A percentile compares a stretch with the other conserved stretches of the same genome.
phyloP scores from a whole-genome alignment of 1,140 invertebrate genomes.

The Drosophila sucinea region DNA sequence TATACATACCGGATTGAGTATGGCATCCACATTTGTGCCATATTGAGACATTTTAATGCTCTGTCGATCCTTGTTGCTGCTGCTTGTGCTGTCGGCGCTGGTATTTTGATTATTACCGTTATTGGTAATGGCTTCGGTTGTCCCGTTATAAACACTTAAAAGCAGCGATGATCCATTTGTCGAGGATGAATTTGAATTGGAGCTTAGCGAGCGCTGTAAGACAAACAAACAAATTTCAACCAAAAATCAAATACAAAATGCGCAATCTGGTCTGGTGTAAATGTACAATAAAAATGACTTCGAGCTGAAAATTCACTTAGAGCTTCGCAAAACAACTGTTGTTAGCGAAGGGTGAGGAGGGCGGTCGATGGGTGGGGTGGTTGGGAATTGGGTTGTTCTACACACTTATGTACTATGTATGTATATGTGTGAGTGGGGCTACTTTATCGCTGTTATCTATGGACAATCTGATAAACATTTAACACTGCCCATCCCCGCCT shows the following conservation, averaged over 20 bases:
- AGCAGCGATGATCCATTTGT: slow-evolving; percentile 68
- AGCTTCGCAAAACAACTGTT: slow-evolving; percentile 13
- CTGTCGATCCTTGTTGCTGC: slow-evolving; percentile 36
- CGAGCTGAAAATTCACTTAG: slow-evolving; percentile 43
- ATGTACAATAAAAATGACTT: slow-evolving; percentile 63
- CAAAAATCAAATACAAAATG: slow-evolving; percentile 12
- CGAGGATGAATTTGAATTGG: slow-evolving; percentile 63
- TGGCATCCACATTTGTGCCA: slow-evolving; percentile 73
- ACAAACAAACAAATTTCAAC: slow-evolving; percentile 15
- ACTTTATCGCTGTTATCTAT: slow-evolving; percentile 63
- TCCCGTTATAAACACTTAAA: slow-evolving; percentile 67
- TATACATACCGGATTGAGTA: slow-evolving; percentile 75
- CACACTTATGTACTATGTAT: neutral
- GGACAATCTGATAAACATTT: slow-evolving; percentile 60
- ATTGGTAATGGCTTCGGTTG: slow-evolving; percentile 52
- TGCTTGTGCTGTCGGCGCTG: slow-evolving; percentile 23
- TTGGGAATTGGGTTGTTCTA: neutral
- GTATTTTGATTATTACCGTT: slow-evolving; percentile 22
- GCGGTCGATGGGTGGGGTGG: slow-evolving; percentile 6
- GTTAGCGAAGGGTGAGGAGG: slow-evolving; percentile 29
- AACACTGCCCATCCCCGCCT: slow-evolving; percentile 17
- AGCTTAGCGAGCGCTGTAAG: slow-evolving; percentile 67
- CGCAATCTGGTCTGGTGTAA: slow-evolving; percentile 57
- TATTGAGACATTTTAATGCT: slow-evolving; percentile 58
- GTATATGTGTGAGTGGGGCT: slow-evolving; percentile 28